phyloP scores from a whole-genome alignment of 2,113 vertebrate genomes.

The Stigmatopora argus region DNA sequence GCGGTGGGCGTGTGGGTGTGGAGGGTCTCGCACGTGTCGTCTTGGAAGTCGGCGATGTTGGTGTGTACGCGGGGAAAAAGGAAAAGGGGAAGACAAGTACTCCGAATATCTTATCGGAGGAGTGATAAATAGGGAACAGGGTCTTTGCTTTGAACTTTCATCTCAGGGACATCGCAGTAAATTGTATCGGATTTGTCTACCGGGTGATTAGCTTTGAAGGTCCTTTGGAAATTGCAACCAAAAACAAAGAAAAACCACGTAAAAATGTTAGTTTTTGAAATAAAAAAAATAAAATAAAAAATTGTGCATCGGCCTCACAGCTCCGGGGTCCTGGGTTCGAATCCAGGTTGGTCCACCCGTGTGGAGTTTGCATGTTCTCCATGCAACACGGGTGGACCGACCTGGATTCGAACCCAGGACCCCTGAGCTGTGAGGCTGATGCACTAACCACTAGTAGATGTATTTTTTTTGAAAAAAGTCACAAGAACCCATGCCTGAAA shows the following conservation, averaged over 20 bases:
- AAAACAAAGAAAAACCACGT: not conserved
- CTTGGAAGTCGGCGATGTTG: not conserved
- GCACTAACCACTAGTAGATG: too few species aligned
- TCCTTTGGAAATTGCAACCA: not conserved
- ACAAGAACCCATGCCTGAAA: too few species aligned
- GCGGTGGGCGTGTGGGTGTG: not conserved
- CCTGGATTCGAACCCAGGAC: too few species aligned
- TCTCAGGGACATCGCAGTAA: conserved; percentile 7
- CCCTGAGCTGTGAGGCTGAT: too few species aligned
- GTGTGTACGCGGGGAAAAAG: not conserved
- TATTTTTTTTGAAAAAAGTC: too few species aligned
- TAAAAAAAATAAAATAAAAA: too few species aligned
- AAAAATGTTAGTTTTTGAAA: not conserved
- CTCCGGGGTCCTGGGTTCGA: too few species aligned
- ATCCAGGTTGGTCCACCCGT: too few species aligned
- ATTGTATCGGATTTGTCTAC: not conserved
- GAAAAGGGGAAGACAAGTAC: not conserved
- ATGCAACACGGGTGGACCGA: too few species aligned
- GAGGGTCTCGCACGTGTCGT: not conserved
- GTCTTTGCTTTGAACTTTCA: conserved; percentile 51
- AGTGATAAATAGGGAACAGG: conserved; percentile 35
- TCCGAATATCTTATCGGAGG: conserved; percentile 47
- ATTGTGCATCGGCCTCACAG: too few species aligned
- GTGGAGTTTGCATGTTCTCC: too few species aligned
- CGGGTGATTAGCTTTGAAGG: not conserved